phyloP scores from a whole-genome alignment of 2,797 vertebrate species.

The Macropus fuliginosus region DNA sequence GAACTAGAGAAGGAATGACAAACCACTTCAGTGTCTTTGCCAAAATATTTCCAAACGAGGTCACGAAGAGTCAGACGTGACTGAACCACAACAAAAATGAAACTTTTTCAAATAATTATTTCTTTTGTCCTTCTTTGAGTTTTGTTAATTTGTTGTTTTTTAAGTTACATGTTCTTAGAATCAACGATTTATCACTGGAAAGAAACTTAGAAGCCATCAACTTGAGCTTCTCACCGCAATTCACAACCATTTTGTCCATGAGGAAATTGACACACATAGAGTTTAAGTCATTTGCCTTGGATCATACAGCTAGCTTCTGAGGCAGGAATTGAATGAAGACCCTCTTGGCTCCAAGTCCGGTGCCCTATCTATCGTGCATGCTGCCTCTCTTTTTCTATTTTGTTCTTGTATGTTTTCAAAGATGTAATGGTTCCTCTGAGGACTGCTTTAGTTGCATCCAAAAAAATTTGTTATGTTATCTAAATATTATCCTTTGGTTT shows the following conservation, averaged over 20 bases:
- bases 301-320: not conserved
- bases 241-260: not conserved
- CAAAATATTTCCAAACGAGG: too few relatives aligned
- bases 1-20: too few relatives aligned
- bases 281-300: not conserved
- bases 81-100: too few relatives aligned
- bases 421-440: not conserved
- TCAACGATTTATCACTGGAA: not conserved
- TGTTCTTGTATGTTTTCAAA: not conserved
- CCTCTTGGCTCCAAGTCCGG: not conserved
- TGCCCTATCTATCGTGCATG: too few relatives aligned
- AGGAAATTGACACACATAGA: not conserved
- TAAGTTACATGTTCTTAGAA: not conserved
- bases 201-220: not conserved
- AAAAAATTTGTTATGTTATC: not conserved
- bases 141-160: not conserved
- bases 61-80: too few relatives aligned
- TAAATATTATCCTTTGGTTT: not conserved
- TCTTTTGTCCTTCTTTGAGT: too few relatives aligned
- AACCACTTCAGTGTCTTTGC: too few relatives aligned
- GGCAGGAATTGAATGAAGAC: not conserved
- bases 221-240: not conserved
- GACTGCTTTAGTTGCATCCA: not conserved
- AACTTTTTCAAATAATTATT: too few relatives aligned
- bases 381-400: too few relatives aligned